These are phyloP conservation scores for Trichopria drosophilae DNA, from an alignment of 2,888 invertebrate species.

Conservation along the genomic window DNA sequence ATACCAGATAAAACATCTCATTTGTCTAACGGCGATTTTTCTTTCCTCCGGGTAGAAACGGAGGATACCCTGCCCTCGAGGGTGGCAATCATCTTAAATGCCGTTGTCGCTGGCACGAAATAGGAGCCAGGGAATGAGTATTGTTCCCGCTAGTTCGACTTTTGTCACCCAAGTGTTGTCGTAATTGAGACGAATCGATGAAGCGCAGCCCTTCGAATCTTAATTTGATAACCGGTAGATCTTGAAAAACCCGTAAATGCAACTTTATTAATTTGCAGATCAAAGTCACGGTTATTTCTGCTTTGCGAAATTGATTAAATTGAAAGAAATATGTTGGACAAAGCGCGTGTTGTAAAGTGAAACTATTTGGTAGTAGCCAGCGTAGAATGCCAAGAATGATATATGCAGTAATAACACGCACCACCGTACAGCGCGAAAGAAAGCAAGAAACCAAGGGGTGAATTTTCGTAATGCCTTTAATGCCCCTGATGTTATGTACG, in stretches of 20 bases:
- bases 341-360: no score
- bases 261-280: no score
- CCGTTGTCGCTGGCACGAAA: constrained; percentile 42
- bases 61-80: constrained; percentile 35
- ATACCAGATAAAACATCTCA: constrained; percentile 57
- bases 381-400: constrained; percentile 52
- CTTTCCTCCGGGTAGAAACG: constrained; percentile 36
- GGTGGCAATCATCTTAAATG: constrained; percentile 56
- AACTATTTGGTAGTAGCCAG: no score
- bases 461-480: constrained; percentile 53
- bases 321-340: no score
- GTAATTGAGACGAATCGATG: constrained; percentile 52
- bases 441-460: constrained; percentile 45
- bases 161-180: constrained; percentile 50
- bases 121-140: constrained; percentile 14
- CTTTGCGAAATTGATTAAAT: no score
- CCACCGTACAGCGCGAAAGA: constrained; percentile 35
- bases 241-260: no score
- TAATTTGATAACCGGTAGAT: no score
- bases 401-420: constrained; percentile 53
- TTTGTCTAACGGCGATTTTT: constrained; percentile 58
- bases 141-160: constrained; percentile 26
- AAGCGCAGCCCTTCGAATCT: constrained; percentile 9
- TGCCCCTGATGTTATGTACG: constrained; percentile 42
- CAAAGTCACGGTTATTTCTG: no score